Evolutionary conservation across 2,113 vertebrate species (phyloP).

Genomic region (Redunca redunca): DNA sequence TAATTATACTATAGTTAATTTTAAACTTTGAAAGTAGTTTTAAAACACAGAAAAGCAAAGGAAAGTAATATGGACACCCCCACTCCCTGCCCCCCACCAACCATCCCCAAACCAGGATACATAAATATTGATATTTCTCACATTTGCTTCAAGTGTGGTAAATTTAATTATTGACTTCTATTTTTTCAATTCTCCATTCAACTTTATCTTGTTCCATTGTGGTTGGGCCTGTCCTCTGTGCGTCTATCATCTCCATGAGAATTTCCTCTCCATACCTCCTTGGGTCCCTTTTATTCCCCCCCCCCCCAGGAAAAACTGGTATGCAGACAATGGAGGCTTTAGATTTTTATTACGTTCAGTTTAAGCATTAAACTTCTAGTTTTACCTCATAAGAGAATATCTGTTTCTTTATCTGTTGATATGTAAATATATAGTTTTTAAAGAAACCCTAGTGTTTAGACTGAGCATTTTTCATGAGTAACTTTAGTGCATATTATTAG

Average conservation of each 20-base stretch:
- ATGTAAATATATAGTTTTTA: background rate
- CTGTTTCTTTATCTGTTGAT: background rate
- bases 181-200: background rate
- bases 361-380: background rate
- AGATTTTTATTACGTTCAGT: background rate
- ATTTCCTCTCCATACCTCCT: background rate
- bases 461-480: background rate
- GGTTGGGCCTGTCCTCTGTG: background rate
- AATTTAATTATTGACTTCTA: background rate
- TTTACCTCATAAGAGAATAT: background rate
- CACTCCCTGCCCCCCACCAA: rapidly evolving
- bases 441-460: background rate
- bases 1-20: background rate
- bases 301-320: background rate
- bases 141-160: background rate
- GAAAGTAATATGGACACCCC: background rate
- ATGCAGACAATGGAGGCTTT: background rate
- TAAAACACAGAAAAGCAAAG: background rate
- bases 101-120: background rate
- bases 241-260: background rate
- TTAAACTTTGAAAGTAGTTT: background rate
- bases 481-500: background rate
- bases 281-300: background rate
- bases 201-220: background rate
- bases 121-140: background rate